Conservation (phyloP, 2,113 vertebrate species). For the Oncorhynchus tshawytscha region DNA sequence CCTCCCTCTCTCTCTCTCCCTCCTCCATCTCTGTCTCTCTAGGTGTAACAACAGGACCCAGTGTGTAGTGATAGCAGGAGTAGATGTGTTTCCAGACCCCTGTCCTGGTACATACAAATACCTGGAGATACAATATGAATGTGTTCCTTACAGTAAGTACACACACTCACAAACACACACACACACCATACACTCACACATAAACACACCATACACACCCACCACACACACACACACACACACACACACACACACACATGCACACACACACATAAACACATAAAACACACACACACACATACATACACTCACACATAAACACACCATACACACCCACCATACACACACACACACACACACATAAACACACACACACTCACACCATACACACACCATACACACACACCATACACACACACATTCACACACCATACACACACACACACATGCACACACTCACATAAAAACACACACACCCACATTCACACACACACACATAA, state of each 20-base stretch:
- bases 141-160: slow-evolving; percentile 93
- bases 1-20: neutral
- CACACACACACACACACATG: accelerated
- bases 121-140: slow-evolving; percentile 93
- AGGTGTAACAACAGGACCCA: slow-evolving; percentile 92
- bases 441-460: neutral
- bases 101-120: slow-evolving; percentile 94
- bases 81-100: slow-evolving; percentile 89
- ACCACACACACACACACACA: neutral
- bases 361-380: neutral
- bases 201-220: neutral
- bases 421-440: too few species aligned
- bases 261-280: too few species aligned
- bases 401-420: neutral
- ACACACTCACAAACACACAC: too few species aligned
- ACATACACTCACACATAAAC: neutral
- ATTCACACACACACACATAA: neutral
- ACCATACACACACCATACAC: neutral
- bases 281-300: neutral
- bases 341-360: neutral
- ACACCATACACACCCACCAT: too few species aligned
- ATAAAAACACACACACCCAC: neutral
- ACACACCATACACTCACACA: neutral
- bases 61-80: slow-evolving; percentile 89
- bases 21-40: neutral